A percentile compares a stretch with the other conserved stretches of the same genome.
phyloP scores from a whole-genome alignment of 92 coral and sea anemone genomes.

The Ricordea florida region DNA sequence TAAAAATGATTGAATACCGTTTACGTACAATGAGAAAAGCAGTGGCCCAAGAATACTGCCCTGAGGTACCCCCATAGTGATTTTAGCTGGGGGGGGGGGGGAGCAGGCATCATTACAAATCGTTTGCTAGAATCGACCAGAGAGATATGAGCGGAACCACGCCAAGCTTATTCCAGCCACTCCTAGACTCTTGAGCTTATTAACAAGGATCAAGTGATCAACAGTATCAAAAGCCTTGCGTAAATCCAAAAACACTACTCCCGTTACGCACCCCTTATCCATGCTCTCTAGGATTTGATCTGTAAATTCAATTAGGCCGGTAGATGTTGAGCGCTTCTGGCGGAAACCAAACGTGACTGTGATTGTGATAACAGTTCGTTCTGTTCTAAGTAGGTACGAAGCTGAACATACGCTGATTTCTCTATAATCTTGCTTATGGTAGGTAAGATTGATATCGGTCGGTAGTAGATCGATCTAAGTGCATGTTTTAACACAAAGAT shows the following conservation, averaged over 20 bases:
- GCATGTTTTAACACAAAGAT: too few species aligned
- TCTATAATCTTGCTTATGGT: too few species aligned
- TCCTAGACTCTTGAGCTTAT: constrained; percentile 32
- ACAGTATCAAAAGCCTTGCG: constrained; percentile 42
- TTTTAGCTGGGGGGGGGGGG: not conserved
- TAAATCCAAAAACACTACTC: constrained; percentile 40
- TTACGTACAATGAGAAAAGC: constrained; percentile 8
- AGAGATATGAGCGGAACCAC: constrained; percentile 28
- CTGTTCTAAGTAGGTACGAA: too few species aligned
- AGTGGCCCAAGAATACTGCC: constrained; percentile 48
- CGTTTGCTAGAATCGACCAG: constrained; percentile 22
- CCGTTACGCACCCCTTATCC: constrained; percentile 46
- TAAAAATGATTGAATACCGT: constrained; percentile 25
- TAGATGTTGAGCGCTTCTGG: constrained; percentile 9
- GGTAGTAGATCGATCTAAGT: too few species aligned
- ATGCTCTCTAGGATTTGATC: constrained; percentile 32
- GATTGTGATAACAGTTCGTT: too few species aligned
- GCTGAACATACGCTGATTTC: too few species aligned
- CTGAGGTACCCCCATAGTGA: constrained; percentile 30
- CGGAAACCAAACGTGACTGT: constrained; percentile 33
- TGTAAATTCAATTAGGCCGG: constrained; percentile 4
- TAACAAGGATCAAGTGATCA: constrained; percentile 32
- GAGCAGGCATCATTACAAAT: constrained; percentile 30
- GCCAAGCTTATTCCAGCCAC: constrained; percentile 39
- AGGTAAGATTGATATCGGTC: too few species aligned